Evolutionary conservation across 2,888 invertebrate species (phyloP).

Genomic region (Stenchaetothrips biformis): DNA sequence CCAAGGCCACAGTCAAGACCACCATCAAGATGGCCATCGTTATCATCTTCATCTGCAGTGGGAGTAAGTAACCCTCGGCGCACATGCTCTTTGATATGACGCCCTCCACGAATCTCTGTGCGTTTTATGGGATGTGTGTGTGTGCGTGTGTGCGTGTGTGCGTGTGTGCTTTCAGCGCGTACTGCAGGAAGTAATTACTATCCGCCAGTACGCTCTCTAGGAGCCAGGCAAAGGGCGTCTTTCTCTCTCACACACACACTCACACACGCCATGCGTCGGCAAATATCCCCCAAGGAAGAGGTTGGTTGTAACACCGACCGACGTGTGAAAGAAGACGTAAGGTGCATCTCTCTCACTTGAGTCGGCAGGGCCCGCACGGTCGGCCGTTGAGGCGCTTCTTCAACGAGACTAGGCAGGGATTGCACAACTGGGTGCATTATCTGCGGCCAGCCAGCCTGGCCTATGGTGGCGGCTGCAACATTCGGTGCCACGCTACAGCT

Average conservation of each 20-base stretch:
- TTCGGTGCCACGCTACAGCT: no score
- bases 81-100: no score
- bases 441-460: no score
- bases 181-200: not conserved
- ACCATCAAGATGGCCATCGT: not conserved
- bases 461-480: no score
- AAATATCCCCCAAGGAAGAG: no score
- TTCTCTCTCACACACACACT: not conserved
- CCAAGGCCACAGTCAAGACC: not conserved
- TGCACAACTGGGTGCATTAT: not conserved
- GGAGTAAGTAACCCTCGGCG: not conserved
- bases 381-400: no score
- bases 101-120: no score
- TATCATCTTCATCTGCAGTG: not conserved
- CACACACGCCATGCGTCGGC: not conserved
- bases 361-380: no score
- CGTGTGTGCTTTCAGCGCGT: not conserved
- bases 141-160: not conserved
- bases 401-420: not conserved
- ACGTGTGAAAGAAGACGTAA: conserved; percentile 1
- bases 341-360: no score
- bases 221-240: not conserved
- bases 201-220: not conserved
- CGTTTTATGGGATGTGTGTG: not conserved
- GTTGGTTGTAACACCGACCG: not conserved